Evolutionary conservation across 2,113 vertebrate species (phyloP), one percentile per base, ranked within the genome.

Genomic region (Aleadryas rufinucha): DNA sequence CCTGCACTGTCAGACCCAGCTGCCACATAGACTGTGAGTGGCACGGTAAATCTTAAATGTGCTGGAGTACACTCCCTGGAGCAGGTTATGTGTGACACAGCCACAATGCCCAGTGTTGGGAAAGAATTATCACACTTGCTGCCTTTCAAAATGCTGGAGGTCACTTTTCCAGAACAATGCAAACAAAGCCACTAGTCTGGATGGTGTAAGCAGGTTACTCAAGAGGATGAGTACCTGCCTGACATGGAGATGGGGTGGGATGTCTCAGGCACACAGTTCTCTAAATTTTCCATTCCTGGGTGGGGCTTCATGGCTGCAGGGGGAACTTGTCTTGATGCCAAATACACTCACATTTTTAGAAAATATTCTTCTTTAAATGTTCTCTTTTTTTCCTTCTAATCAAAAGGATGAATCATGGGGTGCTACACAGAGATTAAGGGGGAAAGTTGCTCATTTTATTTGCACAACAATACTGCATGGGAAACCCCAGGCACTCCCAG

Each of bases 21-120:
- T 88, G 84, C 37, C 23, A 42, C 31, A 4, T 1, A 28, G 71
- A 39, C 42, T 33, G 7, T 20, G 42, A 88, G 71, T 11, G 31
- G 15, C n/a, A 49, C 33, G 8, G 13, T 18, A 53, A 28, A 39
- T 23, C 61, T 60, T 56, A 56, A 50, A 13, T 23, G 14, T 85
- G 45, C 79, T 57, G 65, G 27, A 87, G 24, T n/a, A 13, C 35
- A 4, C 16, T 47, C 19, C 21, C 64, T 66, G 35, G 33, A 39
- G 15, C 27, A 84, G 31, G 52, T 28, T 56, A 4, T 7, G 26
- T 54, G 30, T 30, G 41, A 52, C 39, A 87, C 16, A 30, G 44
- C 5, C 42, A 4, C 2, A 11, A 27, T 61, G 26, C 9, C 18
- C 37, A 8, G 53, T 0, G 0, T 2, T 63, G 41, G 45, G 47